Conservation (phyloP, 2,888 invertebrate genomes). For the Pterobdella sp. region DNA sequence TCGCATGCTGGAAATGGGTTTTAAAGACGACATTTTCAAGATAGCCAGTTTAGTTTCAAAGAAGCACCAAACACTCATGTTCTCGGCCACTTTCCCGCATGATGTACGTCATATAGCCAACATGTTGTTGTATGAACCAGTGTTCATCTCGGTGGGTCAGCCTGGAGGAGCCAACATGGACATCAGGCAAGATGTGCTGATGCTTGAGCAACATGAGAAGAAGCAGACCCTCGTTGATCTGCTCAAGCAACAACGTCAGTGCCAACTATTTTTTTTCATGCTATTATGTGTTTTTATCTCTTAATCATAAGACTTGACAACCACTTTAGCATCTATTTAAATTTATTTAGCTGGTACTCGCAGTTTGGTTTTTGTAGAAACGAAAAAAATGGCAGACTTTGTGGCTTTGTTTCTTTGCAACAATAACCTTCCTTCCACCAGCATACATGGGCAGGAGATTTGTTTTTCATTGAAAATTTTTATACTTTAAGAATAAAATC, state of each 20-base stretch:
- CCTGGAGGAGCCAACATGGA: conserved; percentile 87
- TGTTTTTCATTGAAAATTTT: neutral
- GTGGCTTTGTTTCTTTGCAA: conserved; percentile 71
- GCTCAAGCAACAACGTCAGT: conserved; percentile 55
- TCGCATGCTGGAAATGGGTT: conserved; percentile 72
- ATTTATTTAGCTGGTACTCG: conserved; percentile 42
- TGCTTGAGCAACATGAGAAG: conserved; percentile 63
- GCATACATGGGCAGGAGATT: conserved; percentile 60
- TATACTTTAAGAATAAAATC: neutral
- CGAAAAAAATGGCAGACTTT: conserved; percentile 81
- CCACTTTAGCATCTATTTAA: too few relatives aligned
- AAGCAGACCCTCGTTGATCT: conserved; percentile 65
- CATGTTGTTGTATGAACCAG: conserved; percentile 66
- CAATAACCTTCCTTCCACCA: conserved; percentile 63
- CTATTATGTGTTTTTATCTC: too few relatives aligned
- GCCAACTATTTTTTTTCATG: too few relatives aligned
- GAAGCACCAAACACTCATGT: conserved; percentile 61
- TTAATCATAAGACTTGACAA: too few relatives aligned
- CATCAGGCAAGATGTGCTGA: conserved; percentile 66
- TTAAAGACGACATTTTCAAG: conserved; percentile 52
- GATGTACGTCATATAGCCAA: conserved; percentile 70
- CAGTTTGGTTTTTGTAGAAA: conserved; percentile 77
- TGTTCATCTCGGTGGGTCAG: conserved; percentile 78
- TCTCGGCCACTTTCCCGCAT: conserved; percentile 68
- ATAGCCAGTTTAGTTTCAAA: conserved; percentile 40